Evolutionary conservation across 2,797 vertebrate genomes (phyloP), one percentile per base, ranked within the genome.

Genomic region (Ispidina picta): DNA sequence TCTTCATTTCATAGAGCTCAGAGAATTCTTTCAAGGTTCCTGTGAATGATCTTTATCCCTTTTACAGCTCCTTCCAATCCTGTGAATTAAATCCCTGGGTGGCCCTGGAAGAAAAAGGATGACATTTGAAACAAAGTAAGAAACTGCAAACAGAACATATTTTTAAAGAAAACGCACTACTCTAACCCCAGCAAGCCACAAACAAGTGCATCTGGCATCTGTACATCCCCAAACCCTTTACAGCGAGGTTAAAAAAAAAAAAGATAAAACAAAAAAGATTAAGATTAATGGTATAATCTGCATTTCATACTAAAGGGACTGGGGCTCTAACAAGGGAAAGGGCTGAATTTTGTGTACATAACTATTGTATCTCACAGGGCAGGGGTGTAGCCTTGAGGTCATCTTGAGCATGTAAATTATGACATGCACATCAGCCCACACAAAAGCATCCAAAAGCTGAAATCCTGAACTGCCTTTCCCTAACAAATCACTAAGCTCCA

Each of bases 21-120:
- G 71, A 60, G 58, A 83, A 92, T 72, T 88, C 73, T 92, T 93
- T 88, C 83, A 91, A 91, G 89, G 91, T 77, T 83, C 76, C 83
- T 7, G 2, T 71, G 66, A 85, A 92, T 41, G 73, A 91, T 93
- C 83, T 87, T 90, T 75, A 87, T 88, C 79, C 89, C 73, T 75
- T 92, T 78, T 86, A 83, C 73, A 83, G 76, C 89, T 93, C 87
- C 62, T 88, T 91, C 73, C 35, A 55, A 44, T 80, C 58, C 87
- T 81, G 76, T 72, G 91, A 88, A 78, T 85, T 93, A 92, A 93
- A 92, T 88, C 85, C 89, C 95, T 92, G 69, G 87, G 89, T 93
- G 82, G 84, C 83, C 72, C 82, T 93, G 78, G 90, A 79, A 80
- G 75, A 69, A 72, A 76, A 87, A 62, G 26, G 70, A 74, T 88